phyloP scores from a whole-genome alignment of 2,888 invertebrate species.

The Lasioglossum leucozonium region DNA sequence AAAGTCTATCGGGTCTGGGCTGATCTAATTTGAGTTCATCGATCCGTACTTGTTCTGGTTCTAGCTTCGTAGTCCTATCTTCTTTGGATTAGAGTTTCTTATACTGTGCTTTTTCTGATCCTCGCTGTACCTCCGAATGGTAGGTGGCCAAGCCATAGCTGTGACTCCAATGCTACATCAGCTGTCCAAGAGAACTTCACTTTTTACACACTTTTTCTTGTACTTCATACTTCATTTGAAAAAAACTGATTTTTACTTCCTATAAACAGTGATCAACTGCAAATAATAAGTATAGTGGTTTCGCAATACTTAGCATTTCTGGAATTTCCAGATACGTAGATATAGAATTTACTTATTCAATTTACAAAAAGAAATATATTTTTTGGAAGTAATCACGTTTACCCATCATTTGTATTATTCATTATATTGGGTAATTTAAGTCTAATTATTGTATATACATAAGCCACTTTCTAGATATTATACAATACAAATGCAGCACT shows the following conservation, averaged over 20 bases:
- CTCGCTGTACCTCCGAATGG: not conserved
- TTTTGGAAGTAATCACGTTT: too few species aligned
- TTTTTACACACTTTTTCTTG: not conserved
- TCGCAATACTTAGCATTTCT: not conserved
- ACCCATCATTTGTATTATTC: too few species aligned
- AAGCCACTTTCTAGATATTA: too few species aligned
- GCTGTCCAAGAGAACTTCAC: not conserved
- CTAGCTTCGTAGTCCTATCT: not conserved
- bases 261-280: not conserved
- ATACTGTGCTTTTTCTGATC: not conserved
- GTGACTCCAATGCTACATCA: not conserved
- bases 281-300: not conserved
- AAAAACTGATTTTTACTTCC: not conserved
- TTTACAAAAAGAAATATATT: too few species aligned
- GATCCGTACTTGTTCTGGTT: not conserved
- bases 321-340: not conserved
- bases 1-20: not conserved
- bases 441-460: too few species aligned
- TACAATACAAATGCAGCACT: too few species aligned
- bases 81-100: slow-evolving; percentile 7
- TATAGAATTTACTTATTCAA: not conserved
- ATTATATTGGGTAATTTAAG: too few species aligned
- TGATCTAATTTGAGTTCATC: slow-evolving; percentile 10
- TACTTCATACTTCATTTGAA: not conserved
- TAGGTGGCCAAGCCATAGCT: not conserved